phyloP scores from a whole-genome alignment of 2,888 invertebrate genomes.

The Himalopsyche tibetana region DNA sequence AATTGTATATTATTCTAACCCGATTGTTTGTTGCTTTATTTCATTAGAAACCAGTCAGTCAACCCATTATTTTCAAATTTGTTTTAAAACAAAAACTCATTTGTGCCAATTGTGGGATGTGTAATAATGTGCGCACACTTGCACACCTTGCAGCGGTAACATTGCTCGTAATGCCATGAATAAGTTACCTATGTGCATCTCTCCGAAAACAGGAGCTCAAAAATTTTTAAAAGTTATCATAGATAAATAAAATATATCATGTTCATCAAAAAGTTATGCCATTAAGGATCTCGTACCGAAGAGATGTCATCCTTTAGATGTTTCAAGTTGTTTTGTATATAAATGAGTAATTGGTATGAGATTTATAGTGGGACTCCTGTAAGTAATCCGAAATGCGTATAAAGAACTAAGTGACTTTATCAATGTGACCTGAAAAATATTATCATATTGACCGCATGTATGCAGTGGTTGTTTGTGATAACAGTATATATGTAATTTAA shows the following conservation, averaged over 20 bases:
- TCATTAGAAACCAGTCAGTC: too few relatives aligned
- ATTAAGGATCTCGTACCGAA: background rate
- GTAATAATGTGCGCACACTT: too few relatives aligned
- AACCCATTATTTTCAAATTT: too few relatives aligned
- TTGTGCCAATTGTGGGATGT: too few relatives aligned
- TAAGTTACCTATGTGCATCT: background rate
- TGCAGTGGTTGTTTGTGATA: slow-evolving; percentile 36
- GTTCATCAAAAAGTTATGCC: background rate
- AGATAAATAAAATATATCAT: background rate
- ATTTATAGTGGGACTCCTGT: slow-evolving; percentile 61
- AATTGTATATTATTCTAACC: too few relatives aligned
- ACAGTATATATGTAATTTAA: background rate
- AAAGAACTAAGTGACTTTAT: slow-evolving; percentile 55
- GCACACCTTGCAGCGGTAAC: too few relatives aligned
- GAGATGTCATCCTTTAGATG: background rate
- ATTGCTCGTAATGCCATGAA: too few relatives aligned
- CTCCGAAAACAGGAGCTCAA: background rate
- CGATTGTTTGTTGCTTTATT: too few relatives aligned
- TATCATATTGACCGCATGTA: slow-evolving; percentile 7
- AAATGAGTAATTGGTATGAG: slow-evolving; percentile 58
- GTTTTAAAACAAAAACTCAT: too few relatives aligned
- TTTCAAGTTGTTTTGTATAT: background rate
- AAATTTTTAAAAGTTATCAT: background rate
- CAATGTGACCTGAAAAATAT: slow-evolving; percentile 54
- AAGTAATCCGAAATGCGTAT: slow-evolving; percentile 37